A percentile compares a stretch with the other conserved stretches of the same genome.
These are phyloP conservation scores for Drosophila guanche DNA, from an alignment of 1,140 invertebrate species.

Conservation along the genomic window DNA sequence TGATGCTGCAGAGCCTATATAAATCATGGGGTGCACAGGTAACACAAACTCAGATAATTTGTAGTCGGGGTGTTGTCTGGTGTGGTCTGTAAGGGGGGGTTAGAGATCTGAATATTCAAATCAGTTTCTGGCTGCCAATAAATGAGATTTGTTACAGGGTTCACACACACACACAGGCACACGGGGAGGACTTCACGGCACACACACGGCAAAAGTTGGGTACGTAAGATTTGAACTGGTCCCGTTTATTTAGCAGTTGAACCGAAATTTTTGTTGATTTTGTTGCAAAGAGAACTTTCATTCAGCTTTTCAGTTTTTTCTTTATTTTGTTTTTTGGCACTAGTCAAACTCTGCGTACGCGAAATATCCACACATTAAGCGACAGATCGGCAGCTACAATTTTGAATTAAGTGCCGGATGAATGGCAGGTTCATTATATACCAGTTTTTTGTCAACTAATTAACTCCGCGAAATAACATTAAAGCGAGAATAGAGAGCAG, in stretches of 20 bases:
- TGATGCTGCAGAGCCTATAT: constrained; percentile 46
- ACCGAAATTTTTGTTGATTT: constrained; percentile 48
- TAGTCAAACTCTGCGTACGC: constrained; percentile 25
- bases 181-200: not conserved
- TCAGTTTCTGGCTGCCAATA: constrained; percentile 58
- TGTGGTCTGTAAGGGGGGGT: constrained; percentile 13
- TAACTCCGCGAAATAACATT: constrained; percentile 35
- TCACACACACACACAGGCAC: constrained; percentile 10
- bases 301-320: constrained; percentile 5
- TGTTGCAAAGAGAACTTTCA: not conserved
- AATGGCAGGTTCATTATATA: constrained; percentile 38
- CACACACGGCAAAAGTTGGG: constrained; percentile 8
- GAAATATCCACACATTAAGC: not conserved
- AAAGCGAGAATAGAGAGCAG: not conserved
- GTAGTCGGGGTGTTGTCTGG: constrained; percentile 19
- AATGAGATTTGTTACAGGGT: constrained; percentile 49
- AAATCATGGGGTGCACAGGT: constrained; percentile 50
- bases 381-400: constrained; percentile 19
- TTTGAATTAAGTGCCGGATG: constrained; percentile 30
- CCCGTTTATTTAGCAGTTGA: constrained; percentile 55
- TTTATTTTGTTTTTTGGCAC: constrained; percentile 9
- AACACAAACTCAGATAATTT: constrained; percentile 40
- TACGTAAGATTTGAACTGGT: not conserved
- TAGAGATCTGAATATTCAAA: constrained; percentile 66
- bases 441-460: constrained; percentile 24